Evolutionary conservation across 1,140 invertebrate genomes (phyloP).

Genomic region (Drosophila fuyamai): DNA sequence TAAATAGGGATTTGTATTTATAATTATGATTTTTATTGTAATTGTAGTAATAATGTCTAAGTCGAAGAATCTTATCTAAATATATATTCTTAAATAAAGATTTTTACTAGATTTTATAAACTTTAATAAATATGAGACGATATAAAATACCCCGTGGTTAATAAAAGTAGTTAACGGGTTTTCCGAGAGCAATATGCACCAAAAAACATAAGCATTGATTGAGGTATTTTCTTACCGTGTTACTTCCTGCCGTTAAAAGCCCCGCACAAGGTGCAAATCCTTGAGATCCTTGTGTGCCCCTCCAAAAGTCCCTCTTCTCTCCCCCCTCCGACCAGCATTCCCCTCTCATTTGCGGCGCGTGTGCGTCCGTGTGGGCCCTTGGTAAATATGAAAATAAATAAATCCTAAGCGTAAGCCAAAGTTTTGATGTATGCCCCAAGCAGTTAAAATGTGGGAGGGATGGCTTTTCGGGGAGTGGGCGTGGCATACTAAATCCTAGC

Average conservation of each 20-base stretch:
- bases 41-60: too few relatives aligned
- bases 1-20: too few relatives aligned
- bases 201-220: not conserved
- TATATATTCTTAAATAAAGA: too few relatives aligned
- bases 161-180: not conserved
- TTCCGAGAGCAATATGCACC: not conserved
- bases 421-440: conserved; percentile 83
- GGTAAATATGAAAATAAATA: conserved; percentile 83
- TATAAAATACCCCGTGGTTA: too few relatives aligned
- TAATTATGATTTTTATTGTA: too few relatives aligned
- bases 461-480: conserved; percentile 31
- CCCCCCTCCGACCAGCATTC: not conserved
- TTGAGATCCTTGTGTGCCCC: conserved; percentile 76
- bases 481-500: conserved; percentile 72
- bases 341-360: conserved; percentile 56
- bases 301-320: not conserved
- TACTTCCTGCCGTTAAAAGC: not conserved
- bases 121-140: too few relatives aligned
- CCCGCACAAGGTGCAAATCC: conserved; percentile 70
- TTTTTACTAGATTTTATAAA: too few relatives aligned
- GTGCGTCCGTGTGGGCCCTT: conserved; percentile 56
- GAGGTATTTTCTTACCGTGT: not conserved
- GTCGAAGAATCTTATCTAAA: too few relatives aligned
- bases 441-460: conserved; percentile 73
- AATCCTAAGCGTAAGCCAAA: conserved; percentile 83